These are phyloP conservation scores for Pseudochirops corinnae DNA, from an alignment of 2,797 vertebrate genomes.

Conservation along the genomic window DNA sequence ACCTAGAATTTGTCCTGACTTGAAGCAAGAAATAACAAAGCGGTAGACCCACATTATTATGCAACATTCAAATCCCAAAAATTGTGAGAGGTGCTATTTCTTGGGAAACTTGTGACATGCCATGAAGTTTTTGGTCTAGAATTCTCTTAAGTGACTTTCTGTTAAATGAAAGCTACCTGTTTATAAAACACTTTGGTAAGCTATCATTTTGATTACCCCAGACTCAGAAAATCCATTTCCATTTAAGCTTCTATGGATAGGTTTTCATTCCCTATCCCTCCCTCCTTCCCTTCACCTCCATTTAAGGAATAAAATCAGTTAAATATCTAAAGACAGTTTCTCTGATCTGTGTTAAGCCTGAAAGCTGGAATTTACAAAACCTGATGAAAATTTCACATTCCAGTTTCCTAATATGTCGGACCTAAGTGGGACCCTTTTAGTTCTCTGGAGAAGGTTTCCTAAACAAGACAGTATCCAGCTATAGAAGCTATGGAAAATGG, in stretches of 20 bases:
- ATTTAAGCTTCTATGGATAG: background rate
- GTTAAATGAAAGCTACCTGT: background rate
- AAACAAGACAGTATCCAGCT: background rate
- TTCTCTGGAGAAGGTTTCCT: constrained; percentile 38
- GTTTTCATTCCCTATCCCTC: background rate
- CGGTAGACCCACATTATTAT: background rate
- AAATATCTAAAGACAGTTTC: constrained; percentile 43
- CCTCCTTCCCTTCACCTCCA: background rate
- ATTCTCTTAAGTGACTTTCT: constrained; percentile 29
- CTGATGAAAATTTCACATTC: constrained; percentile 49
- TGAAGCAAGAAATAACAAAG: background rate
- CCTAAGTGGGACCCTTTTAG: constrained; percentile 29
- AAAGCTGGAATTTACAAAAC: constrained; percentile 49
- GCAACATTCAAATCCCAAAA: constrained; percentile 46
- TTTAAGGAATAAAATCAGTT: constrained; percentile 44
- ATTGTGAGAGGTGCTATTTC: constrained; percentile 14
- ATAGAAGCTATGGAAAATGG: constrained; percentile 12
- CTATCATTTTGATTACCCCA: constrained; percentile 34
- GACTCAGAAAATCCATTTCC: background rate
- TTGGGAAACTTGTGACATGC: constrained; percentile 8
- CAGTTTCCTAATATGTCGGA: background rate
- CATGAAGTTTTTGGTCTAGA: constrained; percentile 4
- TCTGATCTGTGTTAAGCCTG: constrained; percentile 12
- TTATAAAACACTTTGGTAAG: constrained; percentile 42
- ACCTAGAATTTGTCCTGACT: background rate